These are phyloP conservation scores for Alloscopus bannaensis DNA, from an alignment of 2,888 invertebrate species.

Conservation along the genomic window DNA sequence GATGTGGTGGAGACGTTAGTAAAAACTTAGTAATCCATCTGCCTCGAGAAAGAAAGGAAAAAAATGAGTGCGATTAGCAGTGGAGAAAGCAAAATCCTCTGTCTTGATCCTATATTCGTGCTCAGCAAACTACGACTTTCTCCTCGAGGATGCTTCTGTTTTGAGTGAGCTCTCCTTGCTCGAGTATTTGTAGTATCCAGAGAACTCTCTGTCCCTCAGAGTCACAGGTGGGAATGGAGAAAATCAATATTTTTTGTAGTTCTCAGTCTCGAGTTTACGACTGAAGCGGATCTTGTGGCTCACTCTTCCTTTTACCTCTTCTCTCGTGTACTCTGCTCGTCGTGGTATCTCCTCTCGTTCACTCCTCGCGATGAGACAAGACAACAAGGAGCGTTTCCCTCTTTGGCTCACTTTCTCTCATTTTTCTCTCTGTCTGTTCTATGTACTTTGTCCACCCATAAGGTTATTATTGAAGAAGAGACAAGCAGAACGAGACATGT, in stretches of 20 bases:
- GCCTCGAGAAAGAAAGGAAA: too few relatives aligned
- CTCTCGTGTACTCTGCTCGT: not conserved
- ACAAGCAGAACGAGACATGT: conserved; percentile 42
- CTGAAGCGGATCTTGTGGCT: conserved; percentile 11
- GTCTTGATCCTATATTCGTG: conserved; percentile 38
- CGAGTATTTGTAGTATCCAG: too few relatives aligned
- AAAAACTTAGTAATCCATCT: too few relatives aligned
- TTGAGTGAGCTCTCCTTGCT: too few relatives aligned
- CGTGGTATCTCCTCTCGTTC: conserved; percentile 14
- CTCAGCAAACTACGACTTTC: not conserved
- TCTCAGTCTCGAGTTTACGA: conserved; percentile 20
- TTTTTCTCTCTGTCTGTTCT: conserved; percentile 16
- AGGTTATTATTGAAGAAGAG: conserved; percentile 33
- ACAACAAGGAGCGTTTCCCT: not conserved
- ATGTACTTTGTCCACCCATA: conserved; percentile 51
- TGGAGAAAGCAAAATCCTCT: conserved; percentile 19
- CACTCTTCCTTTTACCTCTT: conserved; percentile 8
- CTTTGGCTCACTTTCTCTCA: conserved; percentile 19
- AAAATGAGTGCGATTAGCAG: conserved; percentile 42
- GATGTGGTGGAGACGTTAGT: too few relatives aligned
- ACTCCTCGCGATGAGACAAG: too few relatives aligned
- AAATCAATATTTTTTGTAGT: conserved; percentile 57
- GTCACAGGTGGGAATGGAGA: conserved; percentile 64
- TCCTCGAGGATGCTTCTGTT: too few relatives aligned
- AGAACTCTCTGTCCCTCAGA: too few relatives aligned